Evolutionary conservation across 2,888 invertebrate species (phyloP), one percentile per base, ranked within the genome.

Genomic region (Torymus tubicola): DNA sequence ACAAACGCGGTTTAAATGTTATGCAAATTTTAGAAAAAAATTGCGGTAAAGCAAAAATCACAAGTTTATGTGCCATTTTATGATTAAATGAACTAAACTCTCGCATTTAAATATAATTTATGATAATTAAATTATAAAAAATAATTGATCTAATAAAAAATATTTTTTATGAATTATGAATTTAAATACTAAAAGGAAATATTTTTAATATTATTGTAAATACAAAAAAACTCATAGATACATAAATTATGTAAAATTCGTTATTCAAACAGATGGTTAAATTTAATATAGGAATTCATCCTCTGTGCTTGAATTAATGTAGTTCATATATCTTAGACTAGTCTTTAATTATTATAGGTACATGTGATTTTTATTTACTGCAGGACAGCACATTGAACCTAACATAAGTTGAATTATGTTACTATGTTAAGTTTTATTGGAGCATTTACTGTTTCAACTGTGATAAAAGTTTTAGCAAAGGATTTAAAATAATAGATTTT

Each of bases 11-110:
- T 60, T 24, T 21, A 24, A 65, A 65, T 42, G 60, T 61, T 68
- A 60, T 1, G 58, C 50, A 16, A 24, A 63, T 21, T n/a, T 57
- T 50, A 18, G 10, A 57, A 24, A 21, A 42, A 24, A 24, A 42
- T 42, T 57, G 53, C 50, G 13, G 65, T 71, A 61, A 78, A 70
- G 60, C 18, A 65, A 70, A 63, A 68, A 81, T 69, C 53, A 60
- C 68, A 72, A 60, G 1, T 18, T 71, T 1, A 64, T 42, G 65
- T 81, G 74, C 69, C 77, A 78, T 64, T n/a, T 60, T 70, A 74
- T 71, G 81, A 81, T 74, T 81, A 74, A 76, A 57, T 65, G 13
- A 74, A 68, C 50, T 68, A 11, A 16, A 2, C n/a, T 61, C 12
- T 4, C 21, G 63, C 24, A 42, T 61, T 67, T 13, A 67, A 57